A percentile compares a stretch with the other conserved stretches of the same genome.
Conservation (phyloP, 2,113 vertebrate species). For the Elaphurus davidianus region DNA sequence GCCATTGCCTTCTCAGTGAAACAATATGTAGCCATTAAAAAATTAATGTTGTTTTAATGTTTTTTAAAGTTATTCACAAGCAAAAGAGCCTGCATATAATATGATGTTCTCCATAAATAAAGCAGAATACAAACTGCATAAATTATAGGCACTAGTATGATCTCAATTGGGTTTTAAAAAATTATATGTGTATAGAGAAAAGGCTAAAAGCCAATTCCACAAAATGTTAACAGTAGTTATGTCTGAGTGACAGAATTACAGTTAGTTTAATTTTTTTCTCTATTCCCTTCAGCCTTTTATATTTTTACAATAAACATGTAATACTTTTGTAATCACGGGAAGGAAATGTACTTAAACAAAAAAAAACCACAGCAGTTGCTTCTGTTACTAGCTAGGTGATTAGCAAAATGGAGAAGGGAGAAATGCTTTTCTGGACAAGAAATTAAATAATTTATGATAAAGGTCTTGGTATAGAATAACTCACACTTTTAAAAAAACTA, state of each 20-base stretch:
- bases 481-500: slow-evolving; percentile 2
- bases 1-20: neutral
- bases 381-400: neutral
- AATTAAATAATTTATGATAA: slow-evolving; percentile 57
- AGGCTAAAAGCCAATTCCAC: slow-evolving; percentile 17
- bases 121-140: neutral
- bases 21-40: neutral
- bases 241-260: slow-evolving; percentile 10
- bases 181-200: slow-evolving; percentile 22
- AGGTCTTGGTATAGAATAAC: slow-evolving; percentile 49
- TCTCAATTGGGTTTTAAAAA: neutral
- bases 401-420: slow-evolving; percentile 20
- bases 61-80: slow-evolving; percentile 12
- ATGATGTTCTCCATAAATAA: slow-evolving; percentile 18
- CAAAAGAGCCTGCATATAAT: neutral
- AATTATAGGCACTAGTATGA: neutral
- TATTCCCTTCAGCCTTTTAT: neutral
- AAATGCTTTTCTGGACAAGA: slow-evolving; percentile 17
- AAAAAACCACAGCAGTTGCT: neutral
- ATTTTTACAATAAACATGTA: neutral
- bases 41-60: neutral
- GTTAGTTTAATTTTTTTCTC: neutral
- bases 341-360: neutral
- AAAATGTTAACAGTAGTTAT: neutral
- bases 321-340: neutral